Base-by-base conservation (phyloP, 2,797 vertebrate genomes). In the Buceros bicornis region DNA sequence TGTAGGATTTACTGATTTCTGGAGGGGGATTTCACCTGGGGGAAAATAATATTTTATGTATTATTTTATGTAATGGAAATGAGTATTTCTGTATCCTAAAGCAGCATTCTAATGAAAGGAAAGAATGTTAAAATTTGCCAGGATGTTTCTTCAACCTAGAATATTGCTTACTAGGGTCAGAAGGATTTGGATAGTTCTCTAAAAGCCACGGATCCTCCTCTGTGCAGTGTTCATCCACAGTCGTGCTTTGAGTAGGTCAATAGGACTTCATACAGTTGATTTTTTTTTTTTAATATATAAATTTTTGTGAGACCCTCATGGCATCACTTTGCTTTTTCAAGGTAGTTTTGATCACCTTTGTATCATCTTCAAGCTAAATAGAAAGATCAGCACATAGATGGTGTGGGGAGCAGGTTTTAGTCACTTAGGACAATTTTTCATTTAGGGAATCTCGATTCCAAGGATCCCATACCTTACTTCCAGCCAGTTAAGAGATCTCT, bases 141-240 rank as follows among this genome's bases (percentile, higher is more conserved):
- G 42, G 29, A 40, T 45, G 11, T 88, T 94, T 22, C 72, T 88
- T 93, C 56, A 84, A 53, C 18, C 5, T 66, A 50, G 58, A 83
- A 33, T 90, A 66, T 72, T 82, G 72, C 87, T 84, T 87, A 84
- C 28, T 82, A 79, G 45, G 51, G 35, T 61, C 0, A 0, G 73
- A 90, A 91, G 69, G 91, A 88, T 74, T 84, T 2, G 9, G 20
- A 81, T 87, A 61, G 33, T 92, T 85, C 57, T 83, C 40, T 92
- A 86, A 96, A 94, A 92, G 21, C 84, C 79, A 54, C 69, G 78
- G 31, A 48, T 88, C 50, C 13, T 92, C 14, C 6, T 60, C 66
- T 79, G 24, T 95, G 47, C 79, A 76, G 35, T 95, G 54, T 81
- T 93, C n/a, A 58, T 92, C 57, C 69, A 51, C 66, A 81, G 69